phyloP scores from a whole-genome alignment of 35 echinoderm and acorn worm genomes.

The Chiridota heheva region DNA sequence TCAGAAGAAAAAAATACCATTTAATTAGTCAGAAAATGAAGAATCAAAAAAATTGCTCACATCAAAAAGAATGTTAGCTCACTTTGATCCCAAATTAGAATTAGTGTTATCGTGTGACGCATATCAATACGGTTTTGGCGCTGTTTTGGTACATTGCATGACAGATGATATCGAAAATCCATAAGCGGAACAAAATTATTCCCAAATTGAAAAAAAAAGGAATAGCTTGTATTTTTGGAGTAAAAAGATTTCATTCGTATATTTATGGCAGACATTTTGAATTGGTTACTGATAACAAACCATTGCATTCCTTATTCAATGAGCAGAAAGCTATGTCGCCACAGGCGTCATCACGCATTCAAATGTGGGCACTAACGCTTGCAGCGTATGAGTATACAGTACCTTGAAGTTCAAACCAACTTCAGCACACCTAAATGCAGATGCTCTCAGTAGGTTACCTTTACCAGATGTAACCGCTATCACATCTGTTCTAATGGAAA shows the following conservation, averaged over 20 bases:
- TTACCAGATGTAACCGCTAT: not conserved
- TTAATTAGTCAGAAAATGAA: conserved; percentile 14
- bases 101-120: conserved; percentile 2
- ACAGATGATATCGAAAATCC: not conserved
- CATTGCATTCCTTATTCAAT: conserved; percentile 49
- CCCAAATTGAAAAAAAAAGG: conserved; percentile 31
- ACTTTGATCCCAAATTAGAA: conserved; percentile 4
- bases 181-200: conserved; percentile 16
- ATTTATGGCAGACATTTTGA: conserved; percentile 38
- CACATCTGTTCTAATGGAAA: conserved; percentile 19
- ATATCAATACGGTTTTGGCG: conserved; percentile 22
- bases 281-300: conserved; percentile 59
- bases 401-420: conserved; percentile 34
- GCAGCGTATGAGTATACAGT: conserved; percentile 61
- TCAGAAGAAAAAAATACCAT: not conserved
- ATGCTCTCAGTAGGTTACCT: conserved; percentile 62
- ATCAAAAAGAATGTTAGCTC: conserved; percentile 1
- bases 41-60: conserved; percentile 16
- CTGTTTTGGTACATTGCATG: conserved; percentile 21
- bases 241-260: conserved; percentile 13
- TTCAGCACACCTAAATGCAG: conserved; percentile 42
- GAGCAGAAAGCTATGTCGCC: conserved; percentile 27
- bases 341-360: conserved; percentile 51
- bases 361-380: conserved; percentile 46
- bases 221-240: conserved; percentile 20